These are phyloP conservation scores for Hemicordylus capensis DNA, from an alignment of 2,113 vertebrate species.

Conservation along the genomic window DNA sequence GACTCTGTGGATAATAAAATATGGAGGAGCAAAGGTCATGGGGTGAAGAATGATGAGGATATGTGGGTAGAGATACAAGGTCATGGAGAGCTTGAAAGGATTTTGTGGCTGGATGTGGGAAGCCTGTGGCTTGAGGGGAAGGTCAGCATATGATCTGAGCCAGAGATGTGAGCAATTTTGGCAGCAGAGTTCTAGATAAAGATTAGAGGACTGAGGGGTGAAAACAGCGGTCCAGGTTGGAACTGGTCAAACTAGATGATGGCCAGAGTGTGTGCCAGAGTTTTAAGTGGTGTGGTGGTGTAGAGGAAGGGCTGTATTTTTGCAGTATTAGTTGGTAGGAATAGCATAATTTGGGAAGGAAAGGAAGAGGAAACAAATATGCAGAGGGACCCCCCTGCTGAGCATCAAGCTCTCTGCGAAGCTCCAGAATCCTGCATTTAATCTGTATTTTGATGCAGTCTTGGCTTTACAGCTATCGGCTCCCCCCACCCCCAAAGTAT, in stretches of 20 bases:
- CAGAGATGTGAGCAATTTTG: neutral
- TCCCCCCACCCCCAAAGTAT: neutral
- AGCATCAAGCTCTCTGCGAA: neutral
- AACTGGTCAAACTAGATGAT: neutral
- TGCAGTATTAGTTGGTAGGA: neutral
- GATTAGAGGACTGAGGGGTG: neutral
- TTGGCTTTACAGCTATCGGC: too few relatives aligned
- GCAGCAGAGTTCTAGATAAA: neutral
- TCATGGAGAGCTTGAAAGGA: neutral
- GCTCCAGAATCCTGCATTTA: neutral
- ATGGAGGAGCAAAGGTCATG: neutral
- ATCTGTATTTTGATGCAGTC: neutral
- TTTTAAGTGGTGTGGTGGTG: too few relatives aligned
- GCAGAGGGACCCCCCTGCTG: neutral
- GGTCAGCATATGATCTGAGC: neutral
- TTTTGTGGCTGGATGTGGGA: neutral
- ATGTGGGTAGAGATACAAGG: too few relatives aligned
- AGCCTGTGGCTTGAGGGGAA: neutral
- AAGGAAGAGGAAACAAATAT: neutral
- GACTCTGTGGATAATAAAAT: neutral
- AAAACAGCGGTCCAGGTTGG: neutral
- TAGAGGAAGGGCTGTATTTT: too few relatives aligned
- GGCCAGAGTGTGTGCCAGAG: neutral
- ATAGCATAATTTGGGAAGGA: neutral
- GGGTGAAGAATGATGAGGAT: neutral